phyloP scores from a whole-genome alignment of 2,797 vertebrate species.

The Thripadectes ignobilis region DNA sequence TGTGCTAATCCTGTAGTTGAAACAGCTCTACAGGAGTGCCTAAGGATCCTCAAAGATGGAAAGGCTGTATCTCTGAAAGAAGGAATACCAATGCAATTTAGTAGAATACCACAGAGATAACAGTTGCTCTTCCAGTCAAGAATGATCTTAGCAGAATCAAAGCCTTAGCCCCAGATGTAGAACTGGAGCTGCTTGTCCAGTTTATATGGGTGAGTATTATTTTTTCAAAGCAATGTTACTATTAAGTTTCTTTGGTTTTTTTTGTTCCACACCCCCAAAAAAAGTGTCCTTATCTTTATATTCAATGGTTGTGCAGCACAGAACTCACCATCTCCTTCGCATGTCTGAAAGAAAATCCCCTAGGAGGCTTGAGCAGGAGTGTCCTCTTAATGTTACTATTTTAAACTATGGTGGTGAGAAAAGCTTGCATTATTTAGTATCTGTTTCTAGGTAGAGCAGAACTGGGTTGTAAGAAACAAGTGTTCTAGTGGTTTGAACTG shows the following conservation, averaged over 20 bases:
- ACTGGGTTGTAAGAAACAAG: not conserved
- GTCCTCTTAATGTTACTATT: not conserved
- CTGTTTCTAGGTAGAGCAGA: slow-evolving; percentile 1
- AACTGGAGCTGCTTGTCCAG: not conserved
- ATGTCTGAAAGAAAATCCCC: not conserved
- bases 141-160: not conserved
- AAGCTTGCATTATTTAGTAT: not conserved
- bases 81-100: not conserved
- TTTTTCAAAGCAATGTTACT: not conserved
- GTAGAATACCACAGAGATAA: not conserved
- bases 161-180: not conserved
- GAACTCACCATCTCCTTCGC: not conserved
- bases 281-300: not conserved
- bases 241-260: not conserved
- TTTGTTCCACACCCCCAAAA: not conserved
- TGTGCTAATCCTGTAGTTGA: not conserved
- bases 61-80: not conserved
- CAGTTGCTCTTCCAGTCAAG: not conserved
- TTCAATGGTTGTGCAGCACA: not conserved
- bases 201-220: not conserved
- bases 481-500: not conserved
- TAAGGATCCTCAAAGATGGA: not conserved
- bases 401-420: not conserved
- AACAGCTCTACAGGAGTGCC: not conserved
- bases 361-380: not conserved